Conservation (phyloP, 2,888 invertebrate genomes). For the Siphlonurus alternatus region DNA sequence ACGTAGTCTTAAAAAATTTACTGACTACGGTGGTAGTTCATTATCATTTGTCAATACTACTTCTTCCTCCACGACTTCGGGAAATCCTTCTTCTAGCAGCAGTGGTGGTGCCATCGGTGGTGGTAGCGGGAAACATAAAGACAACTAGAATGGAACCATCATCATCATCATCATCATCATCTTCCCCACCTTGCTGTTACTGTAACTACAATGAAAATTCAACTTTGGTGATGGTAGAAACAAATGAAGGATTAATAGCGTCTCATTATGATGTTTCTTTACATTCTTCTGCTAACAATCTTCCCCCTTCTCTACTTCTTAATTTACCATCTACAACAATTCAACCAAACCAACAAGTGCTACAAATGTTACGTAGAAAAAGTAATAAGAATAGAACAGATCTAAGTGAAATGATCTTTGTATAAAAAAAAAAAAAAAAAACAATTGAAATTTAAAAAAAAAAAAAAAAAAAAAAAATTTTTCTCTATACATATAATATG, state of each 20-base stretch:
- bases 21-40: slow-evolving; percentile 1
- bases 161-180: too few relatives aligned
- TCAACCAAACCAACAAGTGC: background rate
- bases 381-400: background rate
- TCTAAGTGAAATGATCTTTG: background rate
- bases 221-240: too few relatives aligned
- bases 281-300: background rate
- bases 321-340: background rate
- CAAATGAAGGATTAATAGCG: too few relatives aligned
- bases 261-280: background rate
- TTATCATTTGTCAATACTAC: background rate
- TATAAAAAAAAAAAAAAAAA: background rate
- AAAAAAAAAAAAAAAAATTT: background rate
- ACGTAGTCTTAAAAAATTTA: slow-evolving; percentile 1
- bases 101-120: slow-evolving; percentile 11
- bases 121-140: slow-evolving; percentile 8
- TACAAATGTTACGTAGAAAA: background rate
- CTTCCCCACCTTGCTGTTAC: too few relatives aligned
- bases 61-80: slow-evolving; percentile 11
- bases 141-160: too few relatives aligned
- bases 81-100: slow-evolving; percentile 10
- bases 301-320: background rate
- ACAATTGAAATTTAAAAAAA: background rate
- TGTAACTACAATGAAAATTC: too few relatives aligned
- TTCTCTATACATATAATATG: background rate